Evolutionary conservation across 23 tunicate species (phyloP).

Genomic region (Halocynthia aurantium): DNA sequence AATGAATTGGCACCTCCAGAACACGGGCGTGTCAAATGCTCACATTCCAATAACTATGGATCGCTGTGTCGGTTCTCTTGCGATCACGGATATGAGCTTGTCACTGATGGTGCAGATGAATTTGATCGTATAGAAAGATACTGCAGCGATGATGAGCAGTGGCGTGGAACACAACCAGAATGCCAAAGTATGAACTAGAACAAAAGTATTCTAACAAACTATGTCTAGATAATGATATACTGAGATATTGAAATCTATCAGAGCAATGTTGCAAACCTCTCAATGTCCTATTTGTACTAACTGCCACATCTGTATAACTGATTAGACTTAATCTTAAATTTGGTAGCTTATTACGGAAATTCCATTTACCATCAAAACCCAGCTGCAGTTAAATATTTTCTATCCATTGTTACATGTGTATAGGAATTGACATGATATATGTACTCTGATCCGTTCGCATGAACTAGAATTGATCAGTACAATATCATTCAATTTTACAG

Average conservation of each 20-base stretch:
- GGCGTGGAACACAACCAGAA: conserved; percentile 31
- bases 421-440: no score
- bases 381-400: no score
- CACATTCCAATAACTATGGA: conserved; percentile 47
- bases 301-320: no score
- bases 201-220: conserved; percentile 25
- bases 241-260: background rate
- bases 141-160: conserved; percentile 36
- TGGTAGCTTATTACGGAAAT: no score
- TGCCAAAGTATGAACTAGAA: conserved; percentile 46
- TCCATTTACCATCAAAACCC: no score
- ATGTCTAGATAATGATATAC: background rate
- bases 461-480: no score
- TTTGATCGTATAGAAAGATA: conserved; percentile 21
- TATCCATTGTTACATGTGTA: no score
- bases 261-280: no score
- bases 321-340: no score
- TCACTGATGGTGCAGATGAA: conserved; percentile 5
- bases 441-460: no score
- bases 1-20: background rate
- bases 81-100: conserved; percentile 51
- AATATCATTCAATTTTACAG: conserved; percentile 3
- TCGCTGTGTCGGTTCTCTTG: conserved; percentile 64
- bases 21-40: conserved; percentile 21
- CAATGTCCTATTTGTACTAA: no score